Evolutionary conservation across 2,888 invertebrate species (phyloP), one percentile per base, ranked within the genome.

Genomic region (Pyrocoelia pectoralis): DNA sequence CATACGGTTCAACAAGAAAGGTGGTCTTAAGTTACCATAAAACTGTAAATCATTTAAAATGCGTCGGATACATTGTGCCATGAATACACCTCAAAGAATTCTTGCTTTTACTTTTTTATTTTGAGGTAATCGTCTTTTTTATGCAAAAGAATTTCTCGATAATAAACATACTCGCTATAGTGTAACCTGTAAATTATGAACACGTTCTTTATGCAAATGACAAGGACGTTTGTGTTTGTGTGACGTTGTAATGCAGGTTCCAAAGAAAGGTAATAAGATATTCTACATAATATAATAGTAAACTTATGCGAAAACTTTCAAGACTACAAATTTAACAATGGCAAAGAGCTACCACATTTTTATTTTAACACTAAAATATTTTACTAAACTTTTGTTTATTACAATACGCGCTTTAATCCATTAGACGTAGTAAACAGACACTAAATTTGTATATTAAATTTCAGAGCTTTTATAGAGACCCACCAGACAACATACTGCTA

Each of bases 251-350:
- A 33, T 33, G 33, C 33, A 10, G 33, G n/a, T n/a, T 33, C 33
- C n/a, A 33, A 33, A 33, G 33, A 33, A n/a, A 33, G 33, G 33
- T 33, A 33, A 33, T 33, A 33, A 33, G 33, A 33, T 33, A 33
- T 33, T 33, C 33, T 10, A 33, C 33, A 33, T 33, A 33, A 33
- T 33, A 33, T 33, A 33, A 33, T 33, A n/a, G 33, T n/a, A 33
- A 33, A 33, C 33, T 33, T 33, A 24, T 24, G 24, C 24, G 6
- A 6, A 24, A 24, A 24, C 24, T 24, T 6, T 24, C 6, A 33
- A 2, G 33, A 8, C 33, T 33, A 33, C 33, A 33, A n/a, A 33
- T n/a, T 33, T n/a, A 33, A 33, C 33, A 33, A 33, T 33, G 8
- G 33, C n/a, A 33, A 33, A 33, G 33, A 33, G 33, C 33, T 33